Base-by-base conservation (phyloP, 2,797 vertebrate genomes). In the Diceros bicornis region DNA sequence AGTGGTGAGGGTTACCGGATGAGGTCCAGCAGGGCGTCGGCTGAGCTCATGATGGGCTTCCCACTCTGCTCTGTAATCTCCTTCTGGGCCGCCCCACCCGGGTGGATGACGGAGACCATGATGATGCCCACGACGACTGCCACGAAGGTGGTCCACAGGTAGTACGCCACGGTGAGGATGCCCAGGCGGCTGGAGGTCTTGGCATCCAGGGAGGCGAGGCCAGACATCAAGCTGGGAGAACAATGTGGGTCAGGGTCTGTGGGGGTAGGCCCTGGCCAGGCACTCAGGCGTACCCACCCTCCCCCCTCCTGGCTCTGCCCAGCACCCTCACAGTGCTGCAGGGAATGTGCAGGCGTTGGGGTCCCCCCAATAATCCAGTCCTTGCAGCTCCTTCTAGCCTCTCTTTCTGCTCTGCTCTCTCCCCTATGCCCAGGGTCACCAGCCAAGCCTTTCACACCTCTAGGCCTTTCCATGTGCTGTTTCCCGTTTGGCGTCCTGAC, bases 101-200 rank as follows among this genome's bases (percentile, higher is more conserved):
- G 99, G 95, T 99, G 99, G 98, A 99, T 99, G 98, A 99, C 99
- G 96, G 99, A 99, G 25, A 99, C 99, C 99, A 99, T 99, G 98
- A 99, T 97, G 98, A 99, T 99, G 52, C 99, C 99, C 98, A 99
- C 99, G 14, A 99, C 94, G 88, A 99, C 99, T 0, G 99, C 99
- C 97, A 99, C 98, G 77, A 99, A 99, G 14, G 99, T 99, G 97
- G 99, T 99, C 99, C 99, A 99, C 97, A 99, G 98, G 98, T 99
- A 99, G 96, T 99, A 99, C 0, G 99, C 99, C 97, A 99, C 98
- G 0, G 99, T 99, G 98, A 99, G 99, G 97, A 99, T 99, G 44
- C 99, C 99, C 91, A 99, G 98, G 37, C 99, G 99, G 96, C 99
- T 99, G 94, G 99, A 99, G 29, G 99, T 99, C 98, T 99, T 99